Evolutionary conservation across 2,113 vertebrate genomes (phyloP).

Genomic region (Sclerurus mexicanus): DNA sequence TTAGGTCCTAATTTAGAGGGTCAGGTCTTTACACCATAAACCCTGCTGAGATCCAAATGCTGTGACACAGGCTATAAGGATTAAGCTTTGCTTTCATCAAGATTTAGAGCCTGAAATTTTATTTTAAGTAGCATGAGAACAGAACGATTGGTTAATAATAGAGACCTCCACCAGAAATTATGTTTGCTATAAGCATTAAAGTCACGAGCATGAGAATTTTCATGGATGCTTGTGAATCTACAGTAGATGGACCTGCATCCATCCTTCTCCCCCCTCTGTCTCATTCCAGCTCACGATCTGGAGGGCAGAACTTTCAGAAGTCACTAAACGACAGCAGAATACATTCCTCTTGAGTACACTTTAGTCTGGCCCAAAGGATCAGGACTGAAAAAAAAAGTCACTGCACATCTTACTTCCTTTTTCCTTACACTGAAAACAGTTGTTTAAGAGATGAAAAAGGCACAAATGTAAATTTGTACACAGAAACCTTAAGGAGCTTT

Average conservation of each 20-base stretch:
- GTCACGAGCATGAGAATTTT: not conserved
- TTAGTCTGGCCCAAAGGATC: not conserved
- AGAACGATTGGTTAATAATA: not conserved
- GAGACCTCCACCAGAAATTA: not conserved
- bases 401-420: not conserved
- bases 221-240: not conserved
- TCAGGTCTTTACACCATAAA: not conserved
- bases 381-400: not conserved
- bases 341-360: not conserved
- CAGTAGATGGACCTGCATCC: not conserved
- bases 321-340: not conserved
- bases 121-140: not conserved
- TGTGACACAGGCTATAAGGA: not conserved
- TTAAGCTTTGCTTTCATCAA: not conserved
- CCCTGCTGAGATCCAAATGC: not conserved
- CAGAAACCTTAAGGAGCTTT: not conserved
- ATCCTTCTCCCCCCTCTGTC: not conserved
- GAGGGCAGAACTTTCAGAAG: not conserved
- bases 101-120: not conserved
- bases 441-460: not conserved
- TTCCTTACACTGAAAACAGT: not conserved
- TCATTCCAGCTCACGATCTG: not conserved
- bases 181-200: not conserved
- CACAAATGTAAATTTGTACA: not conserved
- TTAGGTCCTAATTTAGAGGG: not conserved